Evolutionary conservation across 2,888 invertebrate species (phyloP), one percentile per base, ranked within the genome.

Genomic region (Argyresthia goedartella): DNA sequence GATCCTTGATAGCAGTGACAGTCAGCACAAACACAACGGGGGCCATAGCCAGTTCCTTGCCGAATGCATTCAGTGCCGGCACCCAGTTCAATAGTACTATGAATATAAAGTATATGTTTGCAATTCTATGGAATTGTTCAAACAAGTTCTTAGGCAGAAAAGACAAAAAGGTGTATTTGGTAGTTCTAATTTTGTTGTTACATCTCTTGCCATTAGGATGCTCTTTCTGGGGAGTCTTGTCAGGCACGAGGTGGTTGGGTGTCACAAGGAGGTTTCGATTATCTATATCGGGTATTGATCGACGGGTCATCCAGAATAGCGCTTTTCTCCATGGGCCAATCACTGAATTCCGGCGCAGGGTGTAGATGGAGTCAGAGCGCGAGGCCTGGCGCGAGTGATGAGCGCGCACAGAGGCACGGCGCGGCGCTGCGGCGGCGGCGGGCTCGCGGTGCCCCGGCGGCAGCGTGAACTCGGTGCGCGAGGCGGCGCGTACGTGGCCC

Each of bases 61-160:
- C 97, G 81, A 98, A 97, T 4, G 97, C 97, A 82, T 95, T 95
- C 56, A 97, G 95, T 39, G 93, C 91, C 3, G 97, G 97, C 71
- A 98, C 93, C 97, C 97, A 98, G 86, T 98, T 98, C 59, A 98
- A 90, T 63, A 97, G 86, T 65, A 98, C 97, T 73, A 99, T 97
- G 73, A 97, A 95, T 71, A 98, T 93, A 84, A 99, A 99, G 88
- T 98, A 99, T 68, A 99, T 89, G 89, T 99, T 99, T 58, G 98
- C 98, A 71, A 97, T 95, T 57, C 98, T 91, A 81, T 98, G 98
- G 79, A 99, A 98, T 86, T 99, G 98, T 87, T 98, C 98, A 78
- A 98, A 91, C 56, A 99, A 88, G 84, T 98, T 98, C 81, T 97
- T 95, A 54, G 98, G 98, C 70, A 99, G 85, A 85, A 99, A 99